phyloP scores from a whole-genome alignment of 2,113 vertebrate genomes.

The Nestor notabilis region DNA sequence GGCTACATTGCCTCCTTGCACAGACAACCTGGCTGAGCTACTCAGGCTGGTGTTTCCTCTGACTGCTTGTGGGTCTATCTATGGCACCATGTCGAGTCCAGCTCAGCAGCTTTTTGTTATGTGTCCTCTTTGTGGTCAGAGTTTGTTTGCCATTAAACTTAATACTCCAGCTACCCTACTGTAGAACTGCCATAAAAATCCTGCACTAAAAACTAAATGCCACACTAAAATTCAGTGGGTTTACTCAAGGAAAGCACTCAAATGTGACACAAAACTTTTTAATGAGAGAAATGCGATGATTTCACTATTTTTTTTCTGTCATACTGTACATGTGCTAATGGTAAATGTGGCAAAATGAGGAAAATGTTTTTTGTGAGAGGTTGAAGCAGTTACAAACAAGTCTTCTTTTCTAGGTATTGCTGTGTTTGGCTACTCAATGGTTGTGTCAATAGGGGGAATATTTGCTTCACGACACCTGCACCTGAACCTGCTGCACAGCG shows the following conservation, averaged over 20 bases:
- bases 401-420: conserved; percentile 77
- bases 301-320: background rate
- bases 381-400: background rate
- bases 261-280: background rate
- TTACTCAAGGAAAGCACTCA: background rate
- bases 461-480: conserved; percentile 89
- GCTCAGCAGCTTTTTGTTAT: background rate
- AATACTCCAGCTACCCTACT: background rate
- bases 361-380: background rate
- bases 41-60: background rate
- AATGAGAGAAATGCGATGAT: background rate
- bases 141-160: background rate
- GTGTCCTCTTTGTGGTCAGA: background rate
- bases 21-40: background rate
- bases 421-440: conserved; percentile 90
- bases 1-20: background rate
- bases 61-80: background rate
- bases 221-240: background rate
- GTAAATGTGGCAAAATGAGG: background rate
- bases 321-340: background rate
- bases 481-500: conserved; percentile 83
- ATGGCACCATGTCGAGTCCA: background rate
- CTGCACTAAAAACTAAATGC: background rate
- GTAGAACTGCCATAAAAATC: background rate
- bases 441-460: conserved; percentile 90